Base-by-base conservation (phyloP, 2,113 vertebrate genomes). In the Phylloscopus whistleri region DNA sequence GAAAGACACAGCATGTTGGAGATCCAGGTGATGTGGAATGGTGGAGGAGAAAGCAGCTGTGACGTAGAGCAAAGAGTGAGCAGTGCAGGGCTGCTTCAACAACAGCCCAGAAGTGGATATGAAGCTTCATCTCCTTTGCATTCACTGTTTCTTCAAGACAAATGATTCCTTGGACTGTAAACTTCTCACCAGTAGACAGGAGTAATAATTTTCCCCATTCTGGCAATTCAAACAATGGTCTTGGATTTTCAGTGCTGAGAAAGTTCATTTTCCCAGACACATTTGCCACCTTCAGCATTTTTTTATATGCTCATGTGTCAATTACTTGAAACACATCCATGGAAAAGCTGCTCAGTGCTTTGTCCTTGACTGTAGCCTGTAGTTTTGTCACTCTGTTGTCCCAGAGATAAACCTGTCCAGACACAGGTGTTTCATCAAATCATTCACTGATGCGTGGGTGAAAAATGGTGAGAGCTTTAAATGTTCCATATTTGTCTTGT, bases 1-100 rank as follows among this genome's bases (percentile, higher is more conserved):
- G 52, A 80, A 80, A 39, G 13, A 33, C 77, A 37, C 0, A 1
- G 19, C 12, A 30, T 1, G 3, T 0, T 83, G 80, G 56, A 67
- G 24, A 70, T 24, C 5, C 30, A 89, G 58, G 22, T 35, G 43
- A 58, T 15, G 43, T 11, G 11, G 53, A 17, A 49, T 4, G 41
- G n/a, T 11, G 19, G 11, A 53, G n/a, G 22, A 86, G 11, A 66
- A 89, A 79, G 37, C 1, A 27, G 12, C 14, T 35, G 8, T 19
- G 19, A 44, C 3, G 10, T 7, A 24, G 10, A 58, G 27, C 31
- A 63, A 37, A 19, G 33, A 16, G 11, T 53, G 37, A 79, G 18
- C 16, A 53, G 37, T 6, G 46, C 11, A 6, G 46, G 6, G 5
- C 6, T 68, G n/a, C 23, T n/a, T 43, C 39, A 20, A 0, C 8